Evolutionary conservation across 2,888 invertebrate species (phyloP), one percentile per base, ranked within the genome.

Genomic region (Brachylomia viminalis): DNA sequence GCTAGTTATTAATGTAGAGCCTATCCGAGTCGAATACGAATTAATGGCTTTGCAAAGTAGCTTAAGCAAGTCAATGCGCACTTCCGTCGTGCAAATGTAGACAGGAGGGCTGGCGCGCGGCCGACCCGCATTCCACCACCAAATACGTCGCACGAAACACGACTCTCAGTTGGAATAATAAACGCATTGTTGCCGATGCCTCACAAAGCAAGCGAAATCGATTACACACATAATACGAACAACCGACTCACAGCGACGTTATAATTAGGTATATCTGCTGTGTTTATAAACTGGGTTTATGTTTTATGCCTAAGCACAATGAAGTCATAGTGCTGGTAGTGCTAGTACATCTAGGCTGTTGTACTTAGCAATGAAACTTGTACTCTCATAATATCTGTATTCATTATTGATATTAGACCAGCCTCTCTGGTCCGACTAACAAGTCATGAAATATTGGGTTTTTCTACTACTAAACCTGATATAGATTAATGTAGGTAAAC

Each of bases 91-190:
- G 84, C 78, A 71, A 82, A 83, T 87, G 87, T 87, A 84, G 82
- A 86, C 88, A 88, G 86, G 89, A 92, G 90, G 89, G 90, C 88
- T 90, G 88, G 79, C 90, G 87, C 90, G 87, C 85, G 85, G 85
- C 84, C 91, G 92, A 81, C 90, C 92, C 92, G 92, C 94, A 95
- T 95, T 94, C 95, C 95, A 90, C 90, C 88, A 90, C 95, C 95
- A 94, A 95, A 95, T 95, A 95, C 83, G 95, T 93, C 89, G 88
- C 87, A 89, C 88, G 89, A 92, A 92, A 93, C 93, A 92, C 89
- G 88, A 90, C 90, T 92, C 88, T 90, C 91, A 86, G 88, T 89
- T 89, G 87, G 93, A 94, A 95, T 95, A 94, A 93, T 93, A 93
- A 95, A 92, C 91, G 89, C 90, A 92, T 93, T 92, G 91, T 91